Conservation (phyloP, 2,113 vertebrate genomes). For the Pycnonotus jocosus region DNA sequence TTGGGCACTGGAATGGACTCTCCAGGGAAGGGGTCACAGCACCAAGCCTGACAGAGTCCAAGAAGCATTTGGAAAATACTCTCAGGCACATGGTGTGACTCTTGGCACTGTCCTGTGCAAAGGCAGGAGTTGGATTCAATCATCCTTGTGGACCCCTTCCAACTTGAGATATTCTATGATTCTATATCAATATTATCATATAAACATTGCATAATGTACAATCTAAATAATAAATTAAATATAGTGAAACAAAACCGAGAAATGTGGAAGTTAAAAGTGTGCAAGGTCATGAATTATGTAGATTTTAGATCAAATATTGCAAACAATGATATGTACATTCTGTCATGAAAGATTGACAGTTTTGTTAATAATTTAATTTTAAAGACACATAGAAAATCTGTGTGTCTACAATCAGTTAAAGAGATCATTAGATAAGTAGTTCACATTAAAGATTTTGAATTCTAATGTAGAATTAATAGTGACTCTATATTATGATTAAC, state of each 20-base stretch:
- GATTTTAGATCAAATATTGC: not conserved
- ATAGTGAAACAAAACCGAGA: not conserved
- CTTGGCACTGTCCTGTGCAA: not conserved
- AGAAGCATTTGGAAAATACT: not conserved
- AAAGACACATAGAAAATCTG: not conserved
- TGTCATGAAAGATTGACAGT: not conserved
- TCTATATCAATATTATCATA: not conserved
- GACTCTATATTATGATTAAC: not conserved
- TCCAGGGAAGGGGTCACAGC: not conserved
- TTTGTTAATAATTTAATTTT: not conserved
- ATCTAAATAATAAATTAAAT: not conserved
- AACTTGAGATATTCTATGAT: not conserved
- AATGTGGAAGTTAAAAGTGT: not conserved
- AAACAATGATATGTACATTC: not conserved
- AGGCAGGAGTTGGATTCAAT: not conserved
- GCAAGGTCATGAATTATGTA: not conserved
- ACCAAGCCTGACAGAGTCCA: not conserved
- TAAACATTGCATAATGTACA: not conserved
- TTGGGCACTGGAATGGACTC: not conserved
- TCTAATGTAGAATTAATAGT: not conserved
- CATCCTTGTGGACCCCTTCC: not conserved
- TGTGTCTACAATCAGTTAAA: not conserved
- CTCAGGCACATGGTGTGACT: not conserved
- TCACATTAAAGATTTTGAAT: not conserved
- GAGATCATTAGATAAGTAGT: not conserved